These are phyloP conservation scores for Probosciger aterrimus DNA, from an alignment of 2,113 vertebrate species.

Conservation along the genomic window DNA sequence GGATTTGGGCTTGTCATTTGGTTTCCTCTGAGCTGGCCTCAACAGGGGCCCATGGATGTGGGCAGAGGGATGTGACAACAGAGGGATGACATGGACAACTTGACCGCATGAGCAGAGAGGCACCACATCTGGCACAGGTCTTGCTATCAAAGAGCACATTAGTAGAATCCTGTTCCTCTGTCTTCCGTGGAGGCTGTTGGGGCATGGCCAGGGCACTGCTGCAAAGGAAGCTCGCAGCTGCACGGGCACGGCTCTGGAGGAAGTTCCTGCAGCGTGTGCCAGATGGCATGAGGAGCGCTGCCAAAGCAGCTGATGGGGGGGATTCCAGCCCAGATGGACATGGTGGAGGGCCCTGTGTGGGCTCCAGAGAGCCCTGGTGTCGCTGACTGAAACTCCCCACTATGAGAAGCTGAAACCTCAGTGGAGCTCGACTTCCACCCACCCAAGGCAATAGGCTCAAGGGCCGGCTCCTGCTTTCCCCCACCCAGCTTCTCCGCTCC, in stretches of 20 bases:
- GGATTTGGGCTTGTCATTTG: background rate
- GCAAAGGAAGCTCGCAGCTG: background rate
- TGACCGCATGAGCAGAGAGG: background rate
- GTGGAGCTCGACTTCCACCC: background rate
- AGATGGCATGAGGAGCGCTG: constrained; percentile 11
- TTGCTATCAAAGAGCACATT: background rate
- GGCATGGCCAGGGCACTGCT: constrained; percentile 6
- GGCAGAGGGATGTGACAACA: background rate
- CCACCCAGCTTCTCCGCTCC: background rate
- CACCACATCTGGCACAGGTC: background rate
- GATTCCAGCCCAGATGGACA: constrained; percentile 53
- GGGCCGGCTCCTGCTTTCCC: fast-evolving
- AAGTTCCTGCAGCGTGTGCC: background rate
- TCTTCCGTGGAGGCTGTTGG: background rate
- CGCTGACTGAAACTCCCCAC: background rate
- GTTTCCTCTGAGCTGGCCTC: background rate
- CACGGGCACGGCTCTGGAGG: background rate
- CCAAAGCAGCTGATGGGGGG: constrained; percentile 34
- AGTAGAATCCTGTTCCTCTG: background rate
- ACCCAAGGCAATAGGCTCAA: fast-evolving
- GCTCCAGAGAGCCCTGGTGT: background rate
- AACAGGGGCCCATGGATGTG: background rate
- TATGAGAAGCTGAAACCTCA: background rate
- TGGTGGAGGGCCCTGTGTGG: background rate
- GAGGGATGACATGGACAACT: background rate